Evolutionary conservation across 1,140 invertebrate genomes (phyloP).

Genomic region (Cotesia vestalis): DNA sequence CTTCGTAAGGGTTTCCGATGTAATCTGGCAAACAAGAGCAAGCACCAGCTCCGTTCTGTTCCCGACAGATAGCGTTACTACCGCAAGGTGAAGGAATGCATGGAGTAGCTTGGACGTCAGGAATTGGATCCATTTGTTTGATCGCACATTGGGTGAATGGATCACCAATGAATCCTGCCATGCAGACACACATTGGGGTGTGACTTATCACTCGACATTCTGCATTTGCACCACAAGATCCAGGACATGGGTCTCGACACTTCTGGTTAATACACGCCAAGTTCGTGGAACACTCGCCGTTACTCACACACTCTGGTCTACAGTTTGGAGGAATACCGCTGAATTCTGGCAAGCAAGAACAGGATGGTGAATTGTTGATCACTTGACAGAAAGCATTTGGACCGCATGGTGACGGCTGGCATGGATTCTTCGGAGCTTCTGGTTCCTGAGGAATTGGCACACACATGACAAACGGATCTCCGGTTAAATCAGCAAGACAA

Average conservation of each 20-base stretch:
- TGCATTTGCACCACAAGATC: constrained; percentile 62
- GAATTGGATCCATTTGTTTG: constrained; percentile 34
- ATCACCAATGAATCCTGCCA: constrained; percentile 66
- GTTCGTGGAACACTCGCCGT: constrained; percentile 58
- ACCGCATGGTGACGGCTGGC: constrained; percentile 67
- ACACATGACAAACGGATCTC: constrained; percentile 71
- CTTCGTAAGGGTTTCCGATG: constrained; percentile 72
- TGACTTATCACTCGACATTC: constrained; percentile 66
- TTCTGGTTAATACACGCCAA: constrained; percentile 60
- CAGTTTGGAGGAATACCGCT: constrained; percentile 64
- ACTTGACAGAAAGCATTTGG: constrained; percentile 66
- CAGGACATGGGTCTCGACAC: constrained; percentile 60
- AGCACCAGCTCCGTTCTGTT: constrained; percentile 67
- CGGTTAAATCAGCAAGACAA: constrained; percentile 68
- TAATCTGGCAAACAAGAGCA: constrained; percentile 72
- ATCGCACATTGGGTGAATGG: constrained; percentile 56
- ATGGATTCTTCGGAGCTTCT: constrained; percentile 57
- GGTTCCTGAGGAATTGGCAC: constrained; percentile 48
- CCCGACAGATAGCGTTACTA: constrained; percentile 75
- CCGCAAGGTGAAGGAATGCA: constrained; percentile 82
- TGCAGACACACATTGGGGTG: constrained; percentile 64
- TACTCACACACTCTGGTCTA: constrained; percentile 63
- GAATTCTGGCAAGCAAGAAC: constrained; percentile 60
- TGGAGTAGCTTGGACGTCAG: constrained; percentile 64
- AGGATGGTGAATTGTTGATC: constrained; percentile 55